Conservation (phyloP, 1,140 invertebrate genomes). For the Nasonia giraulti region DNA sequence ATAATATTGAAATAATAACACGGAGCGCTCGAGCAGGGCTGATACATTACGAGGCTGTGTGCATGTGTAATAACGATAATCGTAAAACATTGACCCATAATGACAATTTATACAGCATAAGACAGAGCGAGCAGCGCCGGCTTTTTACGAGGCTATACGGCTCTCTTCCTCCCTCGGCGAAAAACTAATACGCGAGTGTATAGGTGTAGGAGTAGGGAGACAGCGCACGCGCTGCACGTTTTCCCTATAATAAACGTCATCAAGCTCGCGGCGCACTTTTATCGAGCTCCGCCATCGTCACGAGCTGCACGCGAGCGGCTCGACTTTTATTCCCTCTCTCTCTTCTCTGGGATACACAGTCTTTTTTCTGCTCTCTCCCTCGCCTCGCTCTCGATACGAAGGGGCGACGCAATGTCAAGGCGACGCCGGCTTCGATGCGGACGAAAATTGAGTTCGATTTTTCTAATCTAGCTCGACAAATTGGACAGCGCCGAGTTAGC, state of each 20-base stretch:
- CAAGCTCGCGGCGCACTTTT: slow-evolving; percentile 2
- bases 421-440: not conserved
- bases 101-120: slow-evolving; percentile 22
- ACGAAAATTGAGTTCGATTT: not conserved
- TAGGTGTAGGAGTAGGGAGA: not conserved
- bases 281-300: slow-evolving; percentile 16
- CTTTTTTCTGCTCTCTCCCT: too few relatives aligned
- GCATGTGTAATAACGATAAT: slow-evolving; percentile 11
- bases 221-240: slow-evolving; percentile 15
- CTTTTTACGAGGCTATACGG: not conserved
- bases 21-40: not conserved
- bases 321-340: not conserved
- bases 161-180: not conserved
- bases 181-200: not conserved
- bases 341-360: too few relatives aligned
- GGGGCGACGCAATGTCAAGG: slow-evolving; percentile 2
- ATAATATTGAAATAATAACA: slow-evolving; percentile 17
- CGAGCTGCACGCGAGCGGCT: not conserved
- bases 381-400: not conserved
- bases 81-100: slow-evolving; percentile 28
- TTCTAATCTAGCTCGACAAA: not conserved
- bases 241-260: slow-evolving; percentile 43
- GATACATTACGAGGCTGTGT: not conserved
- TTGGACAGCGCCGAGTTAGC: too few relatives aligned
- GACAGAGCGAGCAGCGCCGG: not conserved